Conservation (phyloP, 2,113 vertebrate genomes). For the Trogon melanurus region DNA sequence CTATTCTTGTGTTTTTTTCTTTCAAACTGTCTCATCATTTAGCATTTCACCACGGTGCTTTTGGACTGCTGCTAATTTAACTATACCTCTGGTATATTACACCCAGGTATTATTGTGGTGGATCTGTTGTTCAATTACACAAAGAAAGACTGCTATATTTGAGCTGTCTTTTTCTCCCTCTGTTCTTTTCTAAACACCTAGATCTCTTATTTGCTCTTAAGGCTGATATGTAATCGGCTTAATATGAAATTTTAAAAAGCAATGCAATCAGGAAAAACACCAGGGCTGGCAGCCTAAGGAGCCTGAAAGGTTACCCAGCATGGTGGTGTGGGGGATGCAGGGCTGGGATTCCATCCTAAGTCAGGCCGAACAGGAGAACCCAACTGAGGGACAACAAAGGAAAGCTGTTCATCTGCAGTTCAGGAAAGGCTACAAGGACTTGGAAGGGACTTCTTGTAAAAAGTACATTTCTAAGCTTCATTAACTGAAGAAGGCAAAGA, state of each 20-base stretch:
- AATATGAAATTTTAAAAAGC: background rate
- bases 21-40: background rate
- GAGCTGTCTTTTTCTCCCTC: background rate
- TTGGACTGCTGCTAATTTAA: background rate
- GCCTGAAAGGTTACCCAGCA: background rate
- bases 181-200: background rate
- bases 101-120: background rate
- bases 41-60: background rate
- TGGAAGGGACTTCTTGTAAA: background rate
- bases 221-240: background rate
- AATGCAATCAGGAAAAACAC: background rate
- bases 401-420: background rate
- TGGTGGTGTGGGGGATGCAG: background rate
- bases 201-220: background rate
- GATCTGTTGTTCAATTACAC: background rate
- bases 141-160: background rate
- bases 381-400: background rate
- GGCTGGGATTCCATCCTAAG: background rate
- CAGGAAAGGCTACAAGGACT: background rate
- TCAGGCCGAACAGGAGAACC: background rate
- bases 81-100: background rate
- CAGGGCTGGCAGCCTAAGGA: background rate
- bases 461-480: background rate
- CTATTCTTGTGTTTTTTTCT: background rate
- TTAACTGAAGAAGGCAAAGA: background rate